These are phyloP conservation scores for Andricus quercusramuli DNA, from an alignment of 2,888 invertebrate species.

Conservation along the genomic window DNA sequence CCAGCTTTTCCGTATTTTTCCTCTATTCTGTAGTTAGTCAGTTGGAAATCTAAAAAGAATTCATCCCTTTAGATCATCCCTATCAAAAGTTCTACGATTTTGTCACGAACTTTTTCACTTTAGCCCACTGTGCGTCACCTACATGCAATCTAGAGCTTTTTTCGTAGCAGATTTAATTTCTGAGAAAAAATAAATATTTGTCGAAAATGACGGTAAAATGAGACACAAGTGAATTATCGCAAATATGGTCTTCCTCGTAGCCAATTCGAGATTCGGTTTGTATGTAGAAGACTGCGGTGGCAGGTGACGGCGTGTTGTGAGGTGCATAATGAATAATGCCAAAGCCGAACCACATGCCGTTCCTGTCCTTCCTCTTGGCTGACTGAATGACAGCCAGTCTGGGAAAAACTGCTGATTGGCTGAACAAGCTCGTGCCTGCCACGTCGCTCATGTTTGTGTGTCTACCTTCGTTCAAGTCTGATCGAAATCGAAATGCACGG, in stretches of 20 bases:
- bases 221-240: neutral
- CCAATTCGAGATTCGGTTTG: conserved; percentile 6
- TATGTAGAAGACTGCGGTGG: conserved; percentile 55
- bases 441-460: conserved; percentile 52
- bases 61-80: too few relatives aligned
- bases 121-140: too few relatives aligned
- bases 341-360: conserved; percentile 75
- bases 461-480: conserved; percentile 53
- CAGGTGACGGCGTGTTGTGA: conserved; percentile 76
- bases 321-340: conserved; percentile 77
- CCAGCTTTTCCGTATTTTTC: too few relatives aligned
- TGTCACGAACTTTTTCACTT: too few relatives aligned
- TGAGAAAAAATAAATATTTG: neutral
- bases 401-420: conserved; percentile 75
- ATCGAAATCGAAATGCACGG: conserved; percentile 39
- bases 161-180: neutral
- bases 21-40: too few relatives aligned
- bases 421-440: conserved; percentile 66
- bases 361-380: conserved; percentile 74
- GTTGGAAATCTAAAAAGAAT: too few relatives aligned
- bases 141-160: neutral
- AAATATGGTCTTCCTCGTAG: neutral
- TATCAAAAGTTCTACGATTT: too few relatives aligned
- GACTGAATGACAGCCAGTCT: conserved; percentile 76
- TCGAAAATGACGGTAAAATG: neutral